Conservation (phyloP, 2,113 vertebrate genomes). For the Tapirus terrestris region DNA sequence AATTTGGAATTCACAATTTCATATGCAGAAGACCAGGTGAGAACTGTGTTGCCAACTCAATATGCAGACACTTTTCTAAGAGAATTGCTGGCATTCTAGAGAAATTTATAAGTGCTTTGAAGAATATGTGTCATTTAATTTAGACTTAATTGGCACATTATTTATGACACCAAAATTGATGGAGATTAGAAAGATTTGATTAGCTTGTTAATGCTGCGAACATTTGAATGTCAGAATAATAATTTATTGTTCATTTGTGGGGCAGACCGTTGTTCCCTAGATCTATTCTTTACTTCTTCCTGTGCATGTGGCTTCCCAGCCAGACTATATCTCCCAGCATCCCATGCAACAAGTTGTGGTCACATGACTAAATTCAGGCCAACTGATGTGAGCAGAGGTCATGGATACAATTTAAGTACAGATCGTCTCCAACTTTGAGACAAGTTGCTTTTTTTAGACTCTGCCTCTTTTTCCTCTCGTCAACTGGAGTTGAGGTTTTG, state of each 20-base stretch:
- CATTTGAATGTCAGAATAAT: not conserved
- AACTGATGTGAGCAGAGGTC: not conserved
- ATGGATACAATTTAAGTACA: not conserved
- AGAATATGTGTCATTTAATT: not conserved
- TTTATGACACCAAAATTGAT: not conserved
- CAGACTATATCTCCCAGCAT: not conserved
- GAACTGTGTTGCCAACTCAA: not conserved
- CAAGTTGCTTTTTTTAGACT: not conserved
- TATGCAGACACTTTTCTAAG: not conserved
- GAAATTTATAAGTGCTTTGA: not conserved
- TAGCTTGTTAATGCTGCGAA: not conserved
- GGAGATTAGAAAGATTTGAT: not conserved
- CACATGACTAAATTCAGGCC: not conserved
- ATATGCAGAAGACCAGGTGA: not conserved
- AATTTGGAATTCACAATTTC: not conserved
- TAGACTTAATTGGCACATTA: not conserved
- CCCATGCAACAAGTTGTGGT: not conserved
- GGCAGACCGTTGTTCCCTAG: not conserved
- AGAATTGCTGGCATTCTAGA: not conserved
- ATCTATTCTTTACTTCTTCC: not conserved
- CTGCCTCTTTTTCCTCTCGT: not conserved
- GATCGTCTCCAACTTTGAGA: not conserved
- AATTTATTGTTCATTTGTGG: not conserved
- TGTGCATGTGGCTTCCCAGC: not conserved
- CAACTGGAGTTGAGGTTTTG: not conserved